Percentiles rank a stretch among this genome's conserved stretches.
phyloP scores from a whole-genome alignment of 1,140 invertebrate species.

The Aphis craccivora region DNA sequence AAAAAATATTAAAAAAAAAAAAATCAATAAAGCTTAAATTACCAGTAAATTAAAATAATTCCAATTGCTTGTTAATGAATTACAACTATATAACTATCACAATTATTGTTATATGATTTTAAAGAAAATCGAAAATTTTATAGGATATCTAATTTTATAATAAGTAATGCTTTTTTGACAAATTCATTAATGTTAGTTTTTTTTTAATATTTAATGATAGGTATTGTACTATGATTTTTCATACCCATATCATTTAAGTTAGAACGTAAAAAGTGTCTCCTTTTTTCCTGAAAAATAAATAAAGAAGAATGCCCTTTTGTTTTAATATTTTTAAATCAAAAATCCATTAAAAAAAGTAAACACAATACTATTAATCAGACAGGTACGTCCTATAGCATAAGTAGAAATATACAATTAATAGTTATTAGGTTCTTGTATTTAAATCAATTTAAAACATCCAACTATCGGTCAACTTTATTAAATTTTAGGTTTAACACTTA shows the following conservation, averaged over 20 bases:
- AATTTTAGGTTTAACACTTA: neutral
- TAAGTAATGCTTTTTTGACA: neutral
- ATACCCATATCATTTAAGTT: neutral
- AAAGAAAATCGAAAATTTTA: neutral
- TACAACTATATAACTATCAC: neutral
- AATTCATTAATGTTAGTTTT: neutral
- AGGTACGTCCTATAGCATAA: neutral
- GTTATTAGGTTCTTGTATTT: neutral
- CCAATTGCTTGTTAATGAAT: neutral
- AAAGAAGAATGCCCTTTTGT: neutral
- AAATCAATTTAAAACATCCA: neutral
- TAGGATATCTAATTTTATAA: neutral
- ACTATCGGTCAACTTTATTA: neutral
- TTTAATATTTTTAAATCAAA: neutral
- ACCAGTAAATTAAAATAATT: neutral
- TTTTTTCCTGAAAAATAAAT: neutral
- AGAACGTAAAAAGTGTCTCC: neutral
- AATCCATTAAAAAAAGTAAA: neutral
- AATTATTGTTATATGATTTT: neutral
- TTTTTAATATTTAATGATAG: neutral
- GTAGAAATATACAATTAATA: neutral
- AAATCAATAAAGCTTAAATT: slow-evolving; percentile 7
- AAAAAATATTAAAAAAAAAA: neutral
- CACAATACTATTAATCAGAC: neutral
- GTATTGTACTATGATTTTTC: neutral